Evolutionary conservation across 2,888 invertebrate species (phyloP).

Genomic region (Hirtodrosophila alboralis): DNA sequence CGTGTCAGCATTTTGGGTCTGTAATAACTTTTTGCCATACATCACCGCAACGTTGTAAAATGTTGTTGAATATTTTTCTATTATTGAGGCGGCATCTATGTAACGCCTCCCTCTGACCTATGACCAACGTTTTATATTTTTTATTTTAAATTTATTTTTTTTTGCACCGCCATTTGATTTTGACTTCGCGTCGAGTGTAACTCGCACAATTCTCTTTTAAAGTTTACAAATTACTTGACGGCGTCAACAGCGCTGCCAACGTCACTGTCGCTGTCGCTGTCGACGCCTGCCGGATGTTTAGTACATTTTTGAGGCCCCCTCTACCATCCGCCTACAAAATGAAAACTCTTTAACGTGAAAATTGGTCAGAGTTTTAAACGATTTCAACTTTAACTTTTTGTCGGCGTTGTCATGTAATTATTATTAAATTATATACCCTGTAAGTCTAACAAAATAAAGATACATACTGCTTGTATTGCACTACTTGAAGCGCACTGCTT

Average conservation of each 20-base stretch:
- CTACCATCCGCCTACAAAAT: conserved; percentile 8
- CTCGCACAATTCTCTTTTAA: conserved; percentile 46
- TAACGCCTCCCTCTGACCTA: not conserved
- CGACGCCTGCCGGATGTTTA: conserved; percentile 68
- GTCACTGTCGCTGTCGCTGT: conserved; percentile 30
- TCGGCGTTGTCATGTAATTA: conserved; percentile 56
- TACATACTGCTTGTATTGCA: too few species aligned
- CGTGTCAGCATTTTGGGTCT: conserved; percentile 50
- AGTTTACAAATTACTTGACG: conserved; percentile 60
- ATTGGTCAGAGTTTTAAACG: conserved; percentile 21
- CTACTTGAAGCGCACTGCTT: too few species aligned
- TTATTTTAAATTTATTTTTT: too few species aligned
- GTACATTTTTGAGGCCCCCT: conserved; percentile 48
- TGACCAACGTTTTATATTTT: too few species aligned
- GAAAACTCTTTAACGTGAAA: conserved; percentile 33
- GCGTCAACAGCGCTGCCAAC: conserved; percentile 34
- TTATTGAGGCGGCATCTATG: conserved; percentile 54
- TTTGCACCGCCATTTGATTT: conserved; percentile 35
- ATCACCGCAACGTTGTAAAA: conserved; percentile 75
- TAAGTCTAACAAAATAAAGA: too few species aligned
- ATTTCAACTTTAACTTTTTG: conserved; percentile 54
- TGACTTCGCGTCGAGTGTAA: conserved; percentile 17
- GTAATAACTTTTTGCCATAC: conserved; percentile 60
- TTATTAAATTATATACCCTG: conserved; percentile 21
- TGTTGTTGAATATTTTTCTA: conserved; percentile 74